A percentile compares a stretch with the other conserved stretches of the same genome.
Evolutionary conservation across 1,140 invertebrate species (phyloP).

Genomic region (Achatina immaculata): DNA sequence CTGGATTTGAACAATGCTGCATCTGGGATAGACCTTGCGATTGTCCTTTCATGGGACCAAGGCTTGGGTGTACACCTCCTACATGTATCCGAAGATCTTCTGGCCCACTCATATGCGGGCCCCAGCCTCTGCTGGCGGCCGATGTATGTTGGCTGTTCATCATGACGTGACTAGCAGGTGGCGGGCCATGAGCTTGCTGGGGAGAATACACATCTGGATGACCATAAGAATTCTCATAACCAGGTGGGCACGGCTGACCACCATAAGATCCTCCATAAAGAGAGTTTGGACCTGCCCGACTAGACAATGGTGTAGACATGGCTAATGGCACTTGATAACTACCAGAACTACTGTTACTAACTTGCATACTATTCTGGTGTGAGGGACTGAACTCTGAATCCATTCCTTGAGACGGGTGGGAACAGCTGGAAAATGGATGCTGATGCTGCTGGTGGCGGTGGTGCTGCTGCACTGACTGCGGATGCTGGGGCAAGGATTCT

Average conservation of each 20-base stretch:
- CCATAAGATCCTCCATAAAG: constrained; percentile 5
- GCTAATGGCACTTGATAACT: constrained; percentile 27
- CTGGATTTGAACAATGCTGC: constrained; percentile 30
- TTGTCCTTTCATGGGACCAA: constrained; percentile 29
- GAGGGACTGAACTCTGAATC: neutral
- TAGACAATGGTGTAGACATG: constrained; percentile 29
- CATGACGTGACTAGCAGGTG: constrained; percentile 46
- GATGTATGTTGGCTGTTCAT: constrained; percentile 9
- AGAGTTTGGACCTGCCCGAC: neutral
- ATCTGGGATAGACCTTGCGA: constrained; percentile 23
- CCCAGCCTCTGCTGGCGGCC: constrained; percentile 8
- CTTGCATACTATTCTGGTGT: constrained; percentile 28
- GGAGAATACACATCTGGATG: constrained; percentile 38
- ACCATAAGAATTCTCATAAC: constrained; percentile 25
- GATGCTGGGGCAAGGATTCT: constrained; percentile 38
- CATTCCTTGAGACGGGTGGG: constrained; percentile 5
- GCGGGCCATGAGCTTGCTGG: constrained; percentile 35
- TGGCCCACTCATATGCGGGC: neutral
- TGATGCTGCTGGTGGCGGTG: constrained; percentile 19
- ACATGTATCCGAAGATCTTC: constrained; percentile 32
- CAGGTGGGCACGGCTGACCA: constrained; percentile 9
- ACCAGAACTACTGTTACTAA: neutral
- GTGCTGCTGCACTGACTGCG: constrained; percentile 24
- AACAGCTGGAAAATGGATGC: constrained; percentile 29
- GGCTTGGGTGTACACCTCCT: constrained; percentile 7